These are phyloP conservation scores for Ascidia mentula DNA, from an alignment of 23 tunicate genomes.

Conservation along the genomic window DNA sequence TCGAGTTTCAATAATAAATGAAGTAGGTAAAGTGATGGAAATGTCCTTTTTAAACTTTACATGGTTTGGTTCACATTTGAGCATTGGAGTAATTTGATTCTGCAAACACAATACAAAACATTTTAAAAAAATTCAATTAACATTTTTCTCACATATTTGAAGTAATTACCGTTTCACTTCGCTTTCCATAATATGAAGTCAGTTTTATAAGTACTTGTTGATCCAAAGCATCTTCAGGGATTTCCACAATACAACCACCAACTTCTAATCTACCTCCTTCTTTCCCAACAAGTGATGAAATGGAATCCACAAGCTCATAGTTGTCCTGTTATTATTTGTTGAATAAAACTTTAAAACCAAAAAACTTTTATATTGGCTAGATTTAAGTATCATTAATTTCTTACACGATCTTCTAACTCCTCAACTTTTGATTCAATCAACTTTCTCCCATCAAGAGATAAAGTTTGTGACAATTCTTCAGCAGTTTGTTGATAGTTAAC, in stretches of 20 bases:
- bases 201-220: neutral
- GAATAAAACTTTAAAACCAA: too few species aligned
- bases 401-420: too few species aligned
- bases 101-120: neutral
- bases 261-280: neutral
- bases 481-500: too few species aligned
- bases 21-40: neutral
- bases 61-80: neutral
- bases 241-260: slow-evolving; percentile 2
- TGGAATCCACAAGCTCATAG: neutral
- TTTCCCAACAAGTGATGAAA: neutral
- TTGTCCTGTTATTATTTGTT: too few species aligned
- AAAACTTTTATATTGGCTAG: too few species aligned
- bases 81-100: neutral
- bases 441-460: too few species aligned
- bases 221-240: neutral
- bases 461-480: too few species aligned
- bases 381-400: too few species aligned
- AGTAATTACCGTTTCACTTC: neutral
- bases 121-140: too few species aligned
- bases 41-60: neutral
- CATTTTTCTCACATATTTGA: too few species aligned
- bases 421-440: too few species aligned
- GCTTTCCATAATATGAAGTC: neutral
- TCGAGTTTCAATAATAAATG: neutral